Conservation (phyloP, 2,888 invertebrate species). For the Atrina japonica region DNA sequence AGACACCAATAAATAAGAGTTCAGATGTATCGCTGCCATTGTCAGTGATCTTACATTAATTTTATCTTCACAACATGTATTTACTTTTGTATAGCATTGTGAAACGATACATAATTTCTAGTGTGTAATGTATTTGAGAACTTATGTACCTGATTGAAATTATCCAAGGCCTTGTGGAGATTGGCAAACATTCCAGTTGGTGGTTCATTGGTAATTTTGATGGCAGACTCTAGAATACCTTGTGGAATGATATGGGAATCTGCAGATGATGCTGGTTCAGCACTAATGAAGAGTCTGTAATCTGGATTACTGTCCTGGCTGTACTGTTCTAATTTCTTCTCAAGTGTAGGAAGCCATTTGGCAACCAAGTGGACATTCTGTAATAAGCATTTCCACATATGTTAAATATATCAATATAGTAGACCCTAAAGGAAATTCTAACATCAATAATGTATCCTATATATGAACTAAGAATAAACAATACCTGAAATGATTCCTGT, state of each 20-base stretch:
- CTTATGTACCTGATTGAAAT: constrained; percentile 93
- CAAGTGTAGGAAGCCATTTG: constrained; percentile 94
- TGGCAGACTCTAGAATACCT: constrained; percentile 96
- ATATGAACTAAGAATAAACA: background rate
- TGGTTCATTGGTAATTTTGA: constrained; percentile 98
- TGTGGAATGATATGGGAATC: constrained; percentile 96
- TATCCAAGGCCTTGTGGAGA: constrained; percentile 95
- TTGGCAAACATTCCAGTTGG: constrained; percentile 98
- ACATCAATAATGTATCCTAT: background rate
- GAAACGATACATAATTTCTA: no score
- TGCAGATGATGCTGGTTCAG: constrained; percentile 94
- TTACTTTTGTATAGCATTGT: no score
- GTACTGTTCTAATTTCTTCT: constrained; percentile 94
- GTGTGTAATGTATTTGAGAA: no score
- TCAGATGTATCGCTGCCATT: no score
- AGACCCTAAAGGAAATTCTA: background rate
- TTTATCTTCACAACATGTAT: no score
- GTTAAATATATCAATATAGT: no score
- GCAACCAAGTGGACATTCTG: constrained; percentile 98
- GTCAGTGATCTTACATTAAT: no score
- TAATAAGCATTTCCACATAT: constrained; percentile 53
- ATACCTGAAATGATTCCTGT: no score
- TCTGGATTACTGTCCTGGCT: constrained; percentile 89
- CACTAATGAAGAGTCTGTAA: constrained; percentile 95
- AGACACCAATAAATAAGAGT: no score